phyloP scores from a whole-genome alignment of 2,888 invertebrate species.

The Drosophila mayaguana region DNA sequence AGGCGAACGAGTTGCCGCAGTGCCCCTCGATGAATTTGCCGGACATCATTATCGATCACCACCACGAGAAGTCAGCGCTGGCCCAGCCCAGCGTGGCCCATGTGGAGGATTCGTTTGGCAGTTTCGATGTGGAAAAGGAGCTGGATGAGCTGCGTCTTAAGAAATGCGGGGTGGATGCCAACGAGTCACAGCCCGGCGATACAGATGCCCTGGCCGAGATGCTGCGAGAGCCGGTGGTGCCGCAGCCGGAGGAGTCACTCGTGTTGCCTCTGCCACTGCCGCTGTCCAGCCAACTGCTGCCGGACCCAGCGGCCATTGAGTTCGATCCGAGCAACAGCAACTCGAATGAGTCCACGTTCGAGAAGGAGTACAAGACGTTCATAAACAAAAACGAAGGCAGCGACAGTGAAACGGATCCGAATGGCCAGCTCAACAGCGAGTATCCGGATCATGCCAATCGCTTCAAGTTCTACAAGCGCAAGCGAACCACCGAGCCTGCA shows the following conservation, averaged over 20 bases:
- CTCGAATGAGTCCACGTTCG: conserved; percentile 81
- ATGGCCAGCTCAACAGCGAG: conserved; percentile 36
- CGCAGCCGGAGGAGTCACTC: conserved; percentile 1
- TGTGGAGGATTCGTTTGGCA: conserved; percentile 69
- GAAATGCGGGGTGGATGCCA: conserved; percentile 26
- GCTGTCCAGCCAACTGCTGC: conserved; percentile 30
- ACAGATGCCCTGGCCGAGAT: conserved; percentile 45
- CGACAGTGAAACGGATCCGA: conserved; percentile 56
- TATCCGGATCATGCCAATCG: conserved; percentile 66
- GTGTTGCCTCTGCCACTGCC: conserved; percentile 32
- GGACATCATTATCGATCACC: conserved; percentile 85
- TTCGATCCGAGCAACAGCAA: conserved; percentile 73
- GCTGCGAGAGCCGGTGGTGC: conserved; percentile 30
- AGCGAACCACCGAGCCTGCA: conserved; percentile 67
- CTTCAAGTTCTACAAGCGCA: conserved; percentile 79
- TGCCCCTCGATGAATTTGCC: conserved; percentile 77
- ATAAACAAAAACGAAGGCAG: conserved; percentile 78
- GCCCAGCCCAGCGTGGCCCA: conserved; percentile 3
- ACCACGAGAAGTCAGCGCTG: conserved; percentile 78
- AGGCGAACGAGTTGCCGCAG: conserved; percentile 52
- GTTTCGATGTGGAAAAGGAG: conserved; percentile 82
- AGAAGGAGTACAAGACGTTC: conserved; percentile 82
- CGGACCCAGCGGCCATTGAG: conserved; percentile 55
- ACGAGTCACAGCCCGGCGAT: conserved; percentile 23
- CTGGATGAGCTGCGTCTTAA: conserved; percentile 75